Evolutionary conservation across 2,113 vertebrate genomes (phyloP).

Genomic region (Catagonus wagneri): DNA sequence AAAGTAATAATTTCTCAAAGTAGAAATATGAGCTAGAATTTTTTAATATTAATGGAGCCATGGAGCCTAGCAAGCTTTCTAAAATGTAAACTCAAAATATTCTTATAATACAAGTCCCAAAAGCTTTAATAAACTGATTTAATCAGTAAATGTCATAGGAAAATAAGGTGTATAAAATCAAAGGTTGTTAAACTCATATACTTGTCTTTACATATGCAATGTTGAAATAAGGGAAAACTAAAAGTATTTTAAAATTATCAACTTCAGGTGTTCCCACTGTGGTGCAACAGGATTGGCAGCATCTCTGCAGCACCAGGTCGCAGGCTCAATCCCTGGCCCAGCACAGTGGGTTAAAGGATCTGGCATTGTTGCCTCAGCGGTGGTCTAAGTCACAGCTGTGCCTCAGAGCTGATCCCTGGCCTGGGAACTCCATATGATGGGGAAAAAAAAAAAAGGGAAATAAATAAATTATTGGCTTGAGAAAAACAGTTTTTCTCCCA

Average conservation of each 20-base stretch:
- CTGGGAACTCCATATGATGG: no score
- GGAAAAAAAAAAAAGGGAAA: background rate
- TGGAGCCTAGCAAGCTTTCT: background rate
- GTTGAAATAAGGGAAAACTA: constrained; percentile 6
- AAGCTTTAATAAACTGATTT: background rate
- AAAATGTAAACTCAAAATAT: background rate
- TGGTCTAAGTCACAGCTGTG: no score
- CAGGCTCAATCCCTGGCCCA: no score
- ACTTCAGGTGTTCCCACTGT: background rate
- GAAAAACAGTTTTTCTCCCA: constrained; percentile 30
- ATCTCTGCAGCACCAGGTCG: no score
- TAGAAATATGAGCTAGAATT: constrained; percentile 13
- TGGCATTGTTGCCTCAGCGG: no score
- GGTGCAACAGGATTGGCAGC: no score
- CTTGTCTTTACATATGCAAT: background rate
- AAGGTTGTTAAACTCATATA: background rate
- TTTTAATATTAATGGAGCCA: constrained; percentile 19
- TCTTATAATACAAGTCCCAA: background rate
- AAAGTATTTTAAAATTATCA: background rate
- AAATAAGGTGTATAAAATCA: constrained; percentile 4
- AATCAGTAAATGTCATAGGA: background rate
- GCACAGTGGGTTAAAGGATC: no score
- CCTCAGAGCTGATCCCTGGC: no score
- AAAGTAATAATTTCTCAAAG: constrained; percentile 2
- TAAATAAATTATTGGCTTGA: background rate